Evolutionary conservation across 2,797 vertebrate species (phyloP).

Genomic region (Sciurus vulgaris): DNA sequence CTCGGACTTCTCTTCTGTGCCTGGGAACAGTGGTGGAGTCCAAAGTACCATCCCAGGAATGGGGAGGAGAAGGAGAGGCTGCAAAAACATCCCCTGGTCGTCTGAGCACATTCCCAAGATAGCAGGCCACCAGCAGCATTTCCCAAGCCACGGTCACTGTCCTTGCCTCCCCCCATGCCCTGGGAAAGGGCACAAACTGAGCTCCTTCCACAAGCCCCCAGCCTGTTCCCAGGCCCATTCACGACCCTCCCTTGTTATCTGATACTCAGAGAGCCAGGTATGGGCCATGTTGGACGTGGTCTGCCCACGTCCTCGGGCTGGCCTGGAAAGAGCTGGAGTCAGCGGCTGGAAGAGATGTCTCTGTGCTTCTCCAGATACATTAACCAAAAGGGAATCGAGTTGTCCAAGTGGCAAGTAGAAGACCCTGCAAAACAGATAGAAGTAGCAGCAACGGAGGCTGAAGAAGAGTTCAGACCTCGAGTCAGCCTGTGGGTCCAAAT

Average conservation of each 20-base stretch:
- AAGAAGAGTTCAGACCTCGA: neutral
- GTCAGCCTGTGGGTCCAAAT: neutral
- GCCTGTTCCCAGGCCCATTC: slow-evolving; percentile 18
- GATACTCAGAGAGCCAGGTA: neutral
- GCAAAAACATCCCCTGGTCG: slow-evolving; percentile 75
- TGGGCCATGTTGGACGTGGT: neutral
- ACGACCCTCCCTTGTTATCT: neutral
- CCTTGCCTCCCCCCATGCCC: slow-evolving; percentile 54
- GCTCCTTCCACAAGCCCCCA: neutral
- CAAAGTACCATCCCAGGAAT: slow-evolving; percentile 65
- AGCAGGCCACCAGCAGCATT: slow-evolving; percentile 65
- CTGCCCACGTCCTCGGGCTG: neutral
- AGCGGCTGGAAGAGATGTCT: rapidly evolving
- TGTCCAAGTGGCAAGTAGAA: neutral
- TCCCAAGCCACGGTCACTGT: slow-evolving; percentile 63
- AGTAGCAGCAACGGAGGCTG: neutral
- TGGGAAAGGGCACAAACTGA: slow-evolving; percentile 69
- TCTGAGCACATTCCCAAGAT: slow-evolving; percentile 79
- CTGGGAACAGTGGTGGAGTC: slow-evolving; percentile 54
- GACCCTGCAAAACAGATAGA: neutral
- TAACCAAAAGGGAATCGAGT: neutral
- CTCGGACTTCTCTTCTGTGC: neutral
- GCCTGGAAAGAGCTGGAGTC: neutral
- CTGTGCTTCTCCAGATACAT: neutral
- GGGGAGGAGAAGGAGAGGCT: slow-evolving; percentile 70